Evolutionary conservation across 2,888 invertebrate genomes (phyloP), one percentile per base, ranked within the genome.

Genomic region (Muscina levida): DNA sequence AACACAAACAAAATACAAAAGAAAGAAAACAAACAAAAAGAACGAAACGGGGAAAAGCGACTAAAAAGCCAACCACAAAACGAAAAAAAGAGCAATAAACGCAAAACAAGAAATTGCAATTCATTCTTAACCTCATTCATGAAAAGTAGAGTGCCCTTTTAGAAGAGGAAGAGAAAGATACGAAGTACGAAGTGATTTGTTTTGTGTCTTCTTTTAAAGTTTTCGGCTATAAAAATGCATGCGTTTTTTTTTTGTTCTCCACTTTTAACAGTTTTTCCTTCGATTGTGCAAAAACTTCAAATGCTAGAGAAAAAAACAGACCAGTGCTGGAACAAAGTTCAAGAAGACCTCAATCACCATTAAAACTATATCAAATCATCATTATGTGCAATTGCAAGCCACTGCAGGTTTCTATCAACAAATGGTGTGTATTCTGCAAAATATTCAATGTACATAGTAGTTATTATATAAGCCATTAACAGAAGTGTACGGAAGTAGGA

Each of bases 1-100:
- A 17, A 80, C 77, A 77, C 19, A 65, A 31, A 39, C 3, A 65
- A 19, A 68, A 46, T 22, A 31, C n/a, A 44, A n/a, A n/a, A 65
- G 13, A 72, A n/a, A 31, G 17, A 57, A 31, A 48, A 68, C 11
- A 68, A 44, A 17, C 31, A 10, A 19, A 62, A 51, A 19, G 2
- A 56, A 71, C n/a, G n/a, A 44, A n/a, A n/a, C 53, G 13, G 68
- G 11, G 19, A 26, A 57, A 31, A 48, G 65, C 11, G 62, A 44
- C 10, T 15, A 10, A 19, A 62, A 51, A 19, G 2, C 44, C 66
- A 68, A 53, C 39, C 42, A 62, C 37, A 68, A 68, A 53, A 31
- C 3, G 19, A 5, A 26, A 56, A 26, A 37, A 19, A 59, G 37
- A 37, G 37, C 37, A 59, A 59, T 24, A 59, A 59, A 59, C 39